phyloP scores from a whole-genome alignment of 2,797 vertebrate genomes.

The Sarcoramphus papa region DNA sequence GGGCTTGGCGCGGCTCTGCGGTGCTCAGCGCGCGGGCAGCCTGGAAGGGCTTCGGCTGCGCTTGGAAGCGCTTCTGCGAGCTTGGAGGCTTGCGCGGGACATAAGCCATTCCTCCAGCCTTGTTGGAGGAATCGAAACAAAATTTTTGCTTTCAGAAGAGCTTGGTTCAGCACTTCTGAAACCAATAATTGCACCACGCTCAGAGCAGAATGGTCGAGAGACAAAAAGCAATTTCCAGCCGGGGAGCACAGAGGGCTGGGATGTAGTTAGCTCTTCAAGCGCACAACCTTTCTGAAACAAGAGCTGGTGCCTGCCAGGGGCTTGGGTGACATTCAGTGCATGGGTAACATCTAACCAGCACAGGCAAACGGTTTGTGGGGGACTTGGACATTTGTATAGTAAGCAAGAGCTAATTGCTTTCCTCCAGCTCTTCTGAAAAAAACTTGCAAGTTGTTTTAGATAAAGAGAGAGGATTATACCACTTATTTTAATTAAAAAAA shows the following conservation, averaged over 20 bases:
- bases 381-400: neutral
- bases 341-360: neutral
- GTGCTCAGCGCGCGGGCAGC: accelerated
- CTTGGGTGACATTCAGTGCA: neutral
- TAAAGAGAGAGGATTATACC: neutral
- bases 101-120: neutral
- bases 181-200: neutral
- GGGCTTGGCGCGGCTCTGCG: accelerated
- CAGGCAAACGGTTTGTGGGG: accelerated
- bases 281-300: neutral
- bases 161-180: neutral
- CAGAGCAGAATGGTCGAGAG: accelerated
- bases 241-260: accelerated
- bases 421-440: neutral
- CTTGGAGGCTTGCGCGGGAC: accelerated
- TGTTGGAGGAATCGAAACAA: neutral
- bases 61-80: neutral
- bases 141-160: neutral
- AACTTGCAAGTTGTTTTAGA: neutral
- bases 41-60: accelerated
- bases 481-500: neutral
- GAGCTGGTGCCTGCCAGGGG: neutral
- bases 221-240: neutral
- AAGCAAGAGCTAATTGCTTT: neutral
- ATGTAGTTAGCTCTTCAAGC: neutral